A percentile compares a stretch with the other conserved stretches of the same genome.
Evolutionary conservation across 2,797 vertebrate species (phyloP).

Genomic region (Alosa sapidissima): DNA sequence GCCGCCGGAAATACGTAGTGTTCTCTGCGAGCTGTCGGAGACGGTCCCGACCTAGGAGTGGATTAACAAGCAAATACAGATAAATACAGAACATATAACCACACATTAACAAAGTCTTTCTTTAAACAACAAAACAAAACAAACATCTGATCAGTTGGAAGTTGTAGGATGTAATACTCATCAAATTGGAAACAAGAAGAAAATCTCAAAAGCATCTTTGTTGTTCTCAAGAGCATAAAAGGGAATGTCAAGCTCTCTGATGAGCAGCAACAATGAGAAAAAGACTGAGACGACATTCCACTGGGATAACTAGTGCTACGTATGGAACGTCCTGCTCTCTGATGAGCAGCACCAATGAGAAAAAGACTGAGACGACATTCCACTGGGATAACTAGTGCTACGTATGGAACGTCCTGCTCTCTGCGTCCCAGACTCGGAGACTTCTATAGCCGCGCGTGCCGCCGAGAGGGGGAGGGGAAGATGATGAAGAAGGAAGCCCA

Average conservation of each 20-base stretch:
- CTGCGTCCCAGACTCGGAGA: background rate
- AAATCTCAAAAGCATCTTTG: too few relatives aligned
- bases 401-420: slow-evolving; percentile 7
- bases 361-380: background rate
- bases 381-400: background rate
- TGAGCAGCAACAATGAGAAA: background rate
- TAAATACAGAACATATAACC: background rate
- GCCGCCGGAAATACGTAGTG: slow-evolving; percentile 89
- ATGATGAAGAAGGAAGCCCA: background rate
- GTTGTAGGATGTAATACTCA: too few relatives aligned
- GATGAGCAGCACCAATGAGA: background rate
- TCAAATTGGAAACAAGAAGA: too few relatives aligned
- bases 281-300: background rate
- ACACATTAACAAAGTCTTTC: background rate
- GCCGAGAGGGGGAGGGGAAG: too few relatives aligned
- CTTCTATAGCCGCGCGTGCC: background rate
- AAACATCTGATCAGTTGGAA: background rate
- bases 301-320: background rate
- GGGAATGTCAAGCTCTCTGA: too few relatives aligned
- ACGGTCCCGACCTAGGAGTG: slow-evolving; percentile 79
- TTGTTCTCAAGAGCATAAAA: too few relatives aligned
- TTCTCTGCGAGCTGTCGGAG: slow-evolving; percentile 89
- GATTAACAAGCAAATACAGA: background rate
- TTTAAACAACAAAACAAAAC: background rate
- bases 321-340: slow-evolving; percentile 2